phyloP scores from a whole-genome alignment of 2,797 vertebrate species.

The Gorsachius magnificus region DNA sequence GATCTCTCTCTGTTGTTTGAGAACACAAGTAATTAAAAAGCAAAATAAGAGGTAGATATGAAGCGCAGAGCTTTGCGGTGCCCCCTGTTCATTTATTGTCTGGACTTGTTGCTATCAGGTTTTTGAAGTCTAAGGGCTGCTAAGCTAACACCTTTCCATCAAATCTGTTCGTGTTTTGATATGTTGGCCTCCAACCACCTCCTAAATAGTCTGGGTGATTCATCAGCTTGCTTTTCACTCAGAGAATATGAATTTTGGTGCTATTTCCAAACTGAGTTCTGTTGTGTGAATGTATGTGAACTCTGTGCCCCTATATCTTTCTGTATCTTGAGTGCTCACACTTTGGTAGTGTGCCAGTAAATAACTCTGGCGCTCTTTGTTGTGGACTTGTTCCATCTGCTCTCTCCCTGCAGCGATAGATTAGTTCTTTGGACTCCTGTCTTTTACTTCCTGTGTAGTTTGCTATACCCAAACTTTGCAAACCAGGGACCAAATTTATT shows the following conservation, averaged over 20 bases:
- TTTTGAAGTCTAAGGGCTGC: constrained; percentile 3
- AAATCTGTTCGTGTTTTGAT: not conserved
- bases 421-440: not conserved
- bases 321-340: not conserved
- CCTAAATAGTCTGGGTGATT: not conserved
- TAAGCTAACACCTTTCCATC: not conserved
- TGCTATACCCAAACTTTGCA: not conserved
- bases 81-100: not conserved
- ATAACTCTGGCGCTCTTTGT: not conserved
- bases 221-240: not conserved
- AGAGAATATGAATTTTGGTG: not conserved
- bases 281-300: not conserved
- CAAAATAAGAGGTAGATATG: not conserved
- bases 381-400: not conserved
- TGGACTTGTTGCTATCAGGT: not conserved
- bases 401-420: not conserved
- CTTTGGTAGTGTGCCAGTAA: not conserved
- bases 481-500: not conserved
- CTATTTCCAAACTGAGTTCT: not conserved
- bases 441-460: not conserved
- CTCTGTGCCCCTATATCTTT: not conserved
- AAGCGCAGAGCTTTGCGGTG: not conserved
- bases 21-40: not conserved
- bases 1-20: not conserved
- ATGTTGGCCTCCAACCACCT: not conserved